phyloP scores from a whole-genome alignment of 2,888 invertebrate genomes.

The Hirtodrosophila trivittata region DNA sequence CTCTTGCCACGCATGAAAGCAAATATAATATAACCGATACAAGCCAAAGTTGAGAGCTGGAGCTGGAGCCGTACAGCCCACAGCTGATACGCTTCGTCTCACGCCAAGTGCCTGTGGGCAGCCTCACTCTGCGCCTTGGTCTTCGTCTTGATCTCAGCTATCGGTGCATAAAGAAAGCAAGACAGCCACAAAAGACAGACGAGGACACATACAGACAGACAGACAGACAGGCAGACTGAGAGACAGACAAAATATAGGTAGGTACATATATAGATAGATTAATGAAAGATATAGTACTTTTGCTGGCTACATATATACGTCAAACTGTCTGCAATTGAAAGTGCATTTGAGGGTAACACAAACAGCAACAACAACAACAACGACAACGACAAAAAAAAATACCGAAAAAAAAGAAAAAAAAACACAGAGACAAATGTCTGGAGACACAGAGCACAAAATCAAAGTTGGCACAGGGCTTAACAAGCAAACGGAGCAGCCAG shows the following conservation, averaged over 20 bases:
- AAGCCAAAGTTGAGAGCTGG: slow-evolving; percentile 20
- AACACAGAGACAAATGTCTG: slow-evolving; percentile 66
- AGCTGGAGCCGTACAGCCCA: slow-evolving; percentile 57
- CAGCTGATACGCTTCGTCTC: slow-evolving; percentile 59
- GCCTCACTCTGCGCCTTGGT: slow-evolving; percentile 44
- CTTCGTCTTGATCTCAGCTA: slow-evolving; percentile 30
- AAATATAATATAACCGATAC: slow-evolving; percentile 43
- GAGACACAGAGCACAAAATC: slow-evolving; percentile 70
- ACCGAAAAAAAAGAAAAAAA: slow-evolving; percentile 18
- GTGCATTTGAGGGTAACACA: slow-evolving; percentile 73
- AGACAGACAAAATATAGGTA: slow-evolving; percentile 40
- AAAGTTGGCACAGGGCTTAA: slow-evolving; percentile 74
- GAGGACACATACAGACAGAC: slow-evolving; percentile 8
- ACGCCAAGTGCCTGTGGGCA: slow-evolving; percentile 74
- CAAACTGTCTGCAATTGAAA: slow-evolving; percentile 77
- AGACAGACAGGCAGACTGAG: slow-evolving; percentile 13
- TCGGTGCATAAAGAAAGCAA: slow-evolving; percentile 64
- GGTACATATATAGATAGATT: slow-evolving; percentile 63
- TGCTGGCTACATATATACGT: slow-evolving; percentile 68
- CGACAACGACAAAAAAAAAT: slow-evolving; percentile 37
- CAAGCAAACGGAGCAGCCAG: slow-evolving; percentile 59
- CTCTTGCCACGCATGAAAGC: slow-evolving; percentile 66
- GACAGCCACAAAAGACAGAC: slow-evolving; percentile 30
- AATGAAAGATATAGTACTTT: slow-evolving; percentile 74
- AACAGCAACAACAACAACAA: slow-evolving; percentile 28